These are phyloP conservation scores for Toxostoma redivivum DNA, from an alignment of 2,113 vertebrate genomes.

Conservation along the genomic window DNA sequence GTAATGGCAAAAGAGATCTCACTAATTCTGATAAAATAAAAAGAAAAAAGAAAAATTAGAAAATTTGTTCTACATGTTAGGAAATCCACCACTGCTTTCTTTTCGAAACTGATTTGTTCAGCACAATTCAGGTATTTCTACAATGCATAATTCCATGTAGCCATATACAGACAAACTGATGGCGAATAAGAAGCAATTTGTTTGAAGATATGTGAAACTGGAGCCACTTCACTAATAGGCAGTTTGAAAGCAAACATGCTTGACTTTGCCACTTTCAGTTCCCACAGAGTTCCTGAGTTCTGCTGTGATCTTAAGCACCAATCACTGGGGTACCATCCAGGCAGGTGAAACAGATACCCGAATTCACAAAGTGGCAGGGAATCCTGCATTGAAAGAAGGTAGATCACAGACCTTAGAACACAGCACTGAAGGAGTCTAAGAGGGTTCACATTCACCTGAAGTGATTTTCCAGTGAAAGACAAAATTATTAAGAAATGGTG, in stretches of 20 bases:
- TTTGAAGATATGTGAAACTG: background rate
- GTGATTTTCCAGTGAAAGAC: background rate
- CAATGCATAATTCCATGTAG: background rate
- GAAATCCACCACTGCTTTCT: background rate
- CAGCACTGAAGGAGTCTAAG: background rate
- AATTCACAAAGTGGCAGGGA: background rate
- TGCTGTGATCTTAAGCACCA: background rate
- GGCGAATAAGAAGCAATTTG: background rate
- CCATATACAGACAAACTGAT: background rate
- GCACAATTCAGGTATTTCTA: background rate
- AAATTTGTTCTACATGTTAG: background rate
- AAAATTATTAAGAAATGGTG: background rate
- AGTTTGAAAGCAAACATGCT: background rate
- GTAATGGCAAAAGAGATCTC: background rate
- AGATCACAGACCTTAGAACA: background rate
- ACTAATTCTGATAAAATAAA: background rate
- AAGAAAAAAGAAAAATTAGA: background rate
- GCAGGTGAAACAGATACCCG: background rate
- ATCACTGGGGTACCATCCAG: background rate
- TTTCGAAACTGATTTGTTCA: background rate
- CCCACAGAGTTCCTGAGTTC: background rate
- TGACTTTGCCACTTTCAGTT: background rate
- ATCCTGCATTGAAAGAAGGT: background rate
- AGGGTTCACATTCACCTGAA: background rate
- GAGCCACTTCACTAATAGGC: background rate